Percentiles rank a stretch among this genome's conserved stretches.
Evolutionary conservation across 1,140 invertebrate species (phyloP).

Genomic region (Sitophilus oryzae): DNA sequence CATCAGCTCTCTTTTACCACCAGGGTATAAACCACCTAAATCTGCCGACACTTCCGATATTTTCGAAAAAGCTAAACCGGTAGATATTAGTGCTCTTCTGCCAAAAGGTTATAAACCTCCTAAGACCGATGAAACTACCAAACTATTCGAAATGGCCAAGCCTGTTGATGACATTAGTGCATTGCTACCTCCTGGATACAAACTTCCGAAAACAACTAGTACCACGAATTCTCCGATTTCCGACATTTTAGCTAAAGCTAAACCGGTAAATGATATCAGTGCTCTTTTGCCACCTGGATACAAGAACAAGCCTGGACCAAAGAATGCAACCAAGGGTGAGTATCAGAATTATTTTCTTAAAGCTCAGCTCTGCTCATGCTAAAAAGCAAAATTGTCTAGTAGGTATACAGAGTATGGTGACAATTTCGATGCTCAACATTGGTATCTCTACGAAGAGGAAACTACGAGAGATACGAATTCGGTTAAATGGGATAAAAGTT

Average conservation of each 20-base stretch:
- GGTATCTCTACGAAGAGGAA: too few species aligned
- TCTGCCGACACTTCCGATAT: slow-evolving; percentile 21
- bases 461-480: too few species aligned
- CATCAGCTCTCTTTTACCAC: slow-evolving; percentile 33
- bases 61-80: slow-evolving; percentile 30
- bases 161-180: slow-evolving; percentile 52
- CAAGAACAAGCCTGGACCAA: slow-evolving; percentile 11
- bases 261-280: slow-evolving; percentile 45
- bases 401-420: too few species aligned
- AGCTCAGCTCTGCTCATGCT: too few species aligned
- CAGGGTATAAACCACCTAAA: slow-evolving; percentile 43
- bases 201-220: slow-evolving; percentile 25
- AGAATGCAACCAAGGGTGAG: background rate
- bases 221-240: slow-evolving; percentile 54
- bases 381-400: too few species aligned
- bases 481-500: too few species aligned
- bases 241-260: slow-evolving; percentile 15
- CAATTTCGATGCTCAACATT: too few species aligned
- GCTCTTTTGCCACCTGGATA: slow-evolving; percentile 51
- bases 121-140: slow-evolving; percentile 41
- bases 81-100: slow-evolving; percentile 51
- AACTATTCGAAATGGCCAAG: slow-evolving; percentile 2
- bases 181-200: slow-evolving; percentile 56
- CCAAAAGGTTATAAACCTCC: slow-evolving; percentile 50
- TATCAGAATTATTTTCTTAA: too few species aligned